Evolutionary conservation across 1,140 invertebrate species (phyloP), one percentile per base, ranked within the genome.

Genomic region (Steinernema feltiae): DNA sequence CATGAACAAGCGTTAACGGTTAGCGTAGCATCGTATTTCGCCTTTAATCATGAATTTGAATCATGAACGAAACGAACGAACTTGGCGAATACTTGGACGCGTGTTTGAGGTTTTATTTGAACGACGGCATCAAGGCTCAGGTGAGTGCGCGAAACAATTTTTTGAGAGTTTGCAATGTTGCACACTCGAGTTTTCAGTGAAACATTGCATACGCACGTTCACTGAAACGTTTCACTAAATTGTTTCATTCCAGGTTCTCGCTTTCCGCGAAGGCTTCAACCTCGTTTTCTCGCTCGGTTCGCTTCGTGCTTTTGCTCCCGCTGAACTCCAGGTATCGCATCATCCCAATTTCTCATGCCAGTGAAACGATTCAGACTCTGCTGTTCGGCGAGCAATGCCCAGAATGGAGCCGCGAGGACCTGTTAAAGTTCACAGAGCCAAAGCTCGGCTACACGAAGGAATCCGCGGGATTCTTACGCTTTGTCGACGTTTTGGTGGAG

Each of bases 361-460:
- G 3, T 75, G 71, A 12, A 3, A 7, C 18, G n/a, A 31, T 89
- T 72, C 80, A 86, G 76, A 82, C 82, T 30, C 82, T 89, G 12
- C 88, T 99, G 15, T 99, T 95, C 88, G 97, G 97, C 53, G 95
- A 99, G 86, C 95, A 98, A 88, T 92, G 92, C 83, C 96, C 97
- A 15, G 90, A 92, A 78, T 99, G 97, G 96, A 95, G 93, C 1
- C 89, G 92, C 77, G 96, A 98, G 81, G 96, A 98, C 89, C 91
- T 99, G 81, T 89, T 98, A 76, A 94, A 92, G 85, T 98, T 95
- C 87, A 99, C 96, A 0, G 96, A 99, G 88, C 97, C 97, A 21
- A 99, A 99, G 89, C 89, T 98, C 27, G 97, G 97, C 24, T 99
- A 98, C 87, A 95, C 93, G 17, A 92, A 92, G 87, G 95, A 98